These are phyloP conservation scores for Penaeus chinensis DNA, from an alignment of 1,140 invertebrate genomes.

Conservation along the genomic window DNA sequence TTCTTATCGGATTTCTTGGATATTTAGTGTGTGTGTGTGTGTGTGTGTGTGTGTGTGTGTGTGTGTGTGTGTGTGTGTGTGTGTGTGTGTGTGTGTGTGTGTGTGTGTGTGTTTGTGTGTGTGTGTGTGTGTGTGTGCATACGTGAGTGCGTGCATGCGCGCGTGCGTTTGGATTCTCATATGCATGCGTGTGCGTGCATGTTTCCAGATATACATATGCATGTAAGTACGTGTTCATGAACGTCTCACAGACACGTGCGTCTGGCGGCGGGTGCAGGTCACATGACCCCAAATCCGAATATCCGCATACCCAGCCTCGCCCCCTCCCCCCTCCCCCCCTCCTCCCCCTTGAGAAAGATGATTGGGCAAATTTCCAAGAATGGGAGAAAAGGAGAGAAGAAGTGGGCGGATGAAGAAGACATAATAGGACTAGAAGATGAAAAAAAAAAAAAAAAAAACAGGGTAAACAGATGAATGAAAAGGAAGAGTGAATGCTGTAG, in stretches of 20 bases:
- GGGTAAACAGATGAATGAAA: neutral
- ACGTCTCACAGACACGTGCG: neutral
- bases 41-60: conserved; percentile 22
- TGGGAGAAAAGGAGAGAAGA: too few relatives aligned
- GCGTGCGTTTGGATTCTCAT: neutral
- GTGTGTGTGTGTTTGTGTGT: conserved; percentile 1
- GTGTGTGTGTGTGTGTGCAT: neutral
- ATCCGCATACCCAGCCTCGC: neutral
- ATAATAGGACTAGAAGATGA: neutral
- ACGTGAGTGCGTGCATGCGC: neutral
- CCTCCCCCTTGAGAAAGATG: too few relatives aligned
- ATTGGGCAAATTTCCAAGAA: too few relatives aligned
- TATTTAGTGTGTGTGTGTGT: neutral
- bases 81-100: conserved; percentile 16
- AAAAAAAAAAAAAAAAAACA: neutral
- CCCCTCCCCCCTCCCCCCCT: too few relatives aligned
- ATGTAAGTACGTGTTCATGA: neutral
- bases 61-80: conserved; percentile 10
- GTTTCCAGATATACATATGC: neutral
- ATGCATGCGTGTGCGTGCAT: neutral
- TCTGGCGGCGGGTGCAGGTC: neutral
- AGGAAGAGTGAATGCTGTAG: neutral
- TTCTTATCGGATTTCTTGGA: neutral
- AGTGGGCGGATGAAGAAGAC: neutral
- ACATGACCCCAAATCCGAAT: neutral